Percentiles rank a stretch among this genome's conserved stretches.
These are phyloP conservation scores for Neogobius melanostomus DNA, from an alignment of 2,113 vertebrate species.

Conservation along the genomic window DNA sequence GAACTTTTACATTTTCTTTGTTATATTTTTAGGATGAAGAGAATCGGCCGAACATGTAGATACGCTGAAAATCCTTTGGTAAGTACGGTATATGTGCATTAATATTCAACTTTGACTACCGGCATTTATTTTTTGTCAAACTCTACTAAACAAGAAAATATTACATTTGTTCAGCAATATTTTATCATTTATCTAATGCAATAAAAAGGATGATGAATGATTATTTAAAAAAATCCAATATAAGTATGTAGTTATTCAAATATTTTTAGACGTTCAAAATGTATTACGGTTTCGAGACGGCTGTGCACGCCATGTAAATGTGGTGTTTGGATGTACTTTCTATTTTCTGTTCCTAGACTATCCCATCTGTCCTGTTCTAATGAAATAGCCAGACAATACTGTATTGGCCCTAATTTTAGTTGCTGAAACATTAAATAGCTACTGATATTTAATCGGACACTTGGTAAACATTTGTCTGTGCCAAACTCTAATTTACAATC, in stretches of 20 bases:
- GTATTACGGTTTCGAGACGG: not conserved
- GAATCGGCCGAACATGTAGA: not conserved
- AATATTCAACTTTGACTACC: not conserved
- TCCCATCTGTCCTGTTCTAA: conserved; percentile 8
- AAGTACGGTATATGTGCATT: not conserved
- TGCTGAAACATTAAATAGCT: conserved; percentile 2
- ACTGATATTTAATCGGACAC: not conserved
- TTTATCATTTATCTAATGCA: not conserved
- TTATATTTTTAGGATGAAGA: conserved; percentile 30
- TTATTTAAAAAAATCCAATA: not conserved
- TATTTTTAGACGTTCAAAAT: not conserved
- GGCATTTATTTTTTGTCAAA: not conserved
- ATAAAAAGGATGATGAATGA: not conserved
- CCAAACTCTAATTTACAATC: not conserved
- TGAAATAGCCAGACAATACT: conserved; percentile 1
- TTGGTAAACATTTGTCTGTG: not conserved
- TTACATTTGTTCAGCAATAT: not conserved
- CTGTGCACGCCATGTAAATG: not conserved
- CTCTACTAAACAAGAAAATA: not conserved
- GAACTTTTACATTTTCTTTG: conserved; percentile 16
- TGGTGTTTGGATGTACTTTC: conserved; percentile 7
- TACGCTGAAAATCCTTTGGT: not conserved
- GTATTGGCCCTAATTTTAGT: conserved; percentile 2
- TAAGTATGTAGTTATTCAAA: not conserved
- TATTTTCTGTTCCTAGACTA: conserved; percentile 7